These are phyloP conservation scores for Cyclopterus lumpus DNA, from an alignment of 2,797 vertebrate species.

Conservation along the genomic window DNA sequence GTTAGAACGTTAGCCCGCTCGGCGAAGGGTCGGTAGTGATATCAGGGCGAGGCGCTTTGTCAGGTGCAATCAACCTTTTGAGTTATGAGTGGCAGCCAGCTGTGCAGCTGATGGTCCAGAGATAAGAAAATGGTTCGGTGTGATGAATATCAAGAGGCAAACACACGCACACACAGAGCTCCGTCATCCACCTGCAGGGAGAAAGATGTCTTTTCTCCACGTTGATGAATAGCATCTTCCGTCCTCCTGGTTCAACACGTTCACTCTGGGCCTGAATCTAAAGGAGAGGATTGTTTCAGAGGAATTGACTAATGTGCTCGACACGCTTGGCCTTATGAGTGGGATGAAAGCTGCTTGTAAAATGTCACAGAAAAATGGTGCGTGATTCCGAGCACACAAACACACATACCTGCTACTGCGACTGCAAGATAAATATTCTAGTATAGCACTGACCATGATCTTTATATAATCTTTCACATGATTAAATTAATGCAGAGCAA, in stretches of 20 bases:
- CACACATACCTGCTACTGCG: conserved; percentile 1
- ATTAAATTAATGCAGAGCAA: conserved; percentile 20
- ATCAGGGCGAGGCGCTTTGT: conserved; percentile 48
- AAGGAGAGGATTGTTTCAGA: conserved; percentile 61
- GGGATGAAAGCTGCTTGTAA: conserved; percentile 68
- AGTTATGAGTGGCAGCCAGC: conserved; percentile 43
- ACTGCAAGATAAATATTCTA: conserved; percentile 33
- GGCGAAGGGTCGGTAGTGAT: conserved; percentile 31
- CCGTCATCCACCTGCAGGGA: conserved; percentile 46
- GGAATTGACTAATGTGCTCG: conserved; percentile 63
- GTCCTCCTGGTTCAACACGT: conserved; percentile 51
- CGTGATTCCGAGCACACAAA: conserved; percentile 19
- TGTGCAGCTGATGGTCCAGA: conserved; percentile 43
- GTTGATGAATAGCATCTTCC: conserved; percentile 48
- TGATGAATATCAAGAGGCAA: conserved; percentile 33
- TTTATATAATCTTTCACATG: conserved; percentile 42
- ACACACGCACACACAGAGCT: conserved; percentile 19
- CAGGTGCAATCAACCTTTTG: conserved; percentile 48
- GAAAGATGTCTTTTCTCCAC: conserved; percentile 43
- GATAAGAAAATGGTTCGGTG: conserved; percentile 24
- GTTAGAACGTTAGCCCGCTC: neutral
- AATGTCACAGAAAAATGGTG: conserved; percentile 58
- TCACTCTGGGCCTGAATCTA: conserved; percentile 51
- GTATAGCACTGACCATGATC: conserved; percentile 21
- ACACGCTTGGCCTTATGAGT: conserved; percentile 39